Evolutionary conservation across 2,797 vertebrate species (phyloP), one percentile per base, ranked within the genome.

Genomic region (Leptoclinus maculatus): DNA sequence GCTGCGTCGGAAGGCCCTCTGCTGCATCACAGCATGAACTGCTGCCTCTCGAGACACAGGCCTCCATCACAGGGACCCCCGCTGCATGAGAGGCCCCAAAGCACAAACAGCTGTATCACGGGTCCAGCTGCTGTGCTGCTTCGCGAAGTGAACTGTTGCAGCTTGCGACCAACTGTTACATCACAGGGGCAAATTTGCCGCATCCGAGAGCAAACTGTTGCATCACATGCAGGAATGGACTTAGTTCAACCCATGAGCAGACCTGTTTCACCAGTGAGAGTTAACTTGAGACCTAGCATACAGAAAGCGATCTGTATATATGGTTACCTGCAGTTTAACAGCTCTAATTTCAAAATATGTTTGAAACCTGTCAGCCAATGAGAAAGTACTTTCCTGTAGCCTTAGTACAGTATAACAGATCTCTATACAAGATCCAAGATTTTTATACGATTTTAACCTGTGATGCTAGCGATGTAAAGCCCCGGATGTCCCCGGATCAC

Each of bases 131-230:
- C 51, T 43, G 45, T 38, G 51, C 38, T 16, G 34, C 25, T 17
- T 67, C 1, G 8, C 17, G 23, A 25, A 32, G 36, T 49, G 32
- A 71, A 67, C 41, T 62, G 47, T 71, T 68, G 62, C 58, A 74
- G 51, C 66, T 57, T 60, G 10, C 5, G 8, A 43, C 54, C 34
- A 7, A 17, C 68, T 67, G 59, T 84, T 82, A 66, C 68, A 74
- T 84, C 73, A 83, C 14, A 19, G 21, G 32, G 36, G 36, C 41
- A 66, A 62, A 29, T 19, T 62, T 71, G 53, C 65, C n/a, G 49
- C 60, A 62, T 73, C 67, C 45, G 38, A 71, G 66, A 81, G 69
- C 57, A 66, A 84, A 78, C 43, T 74, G 80, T 90, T 90, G 79
- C 87, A 79, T 90, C 83, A 90, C 53, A 56, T 71, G 34, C 53